A percentile compares a stretch with the other conserved stretches of the same genome.
phyloP scores from a whole-genome alignment of 2,888 invertebrate species.

The Drosophila bunnanda region DNA sequence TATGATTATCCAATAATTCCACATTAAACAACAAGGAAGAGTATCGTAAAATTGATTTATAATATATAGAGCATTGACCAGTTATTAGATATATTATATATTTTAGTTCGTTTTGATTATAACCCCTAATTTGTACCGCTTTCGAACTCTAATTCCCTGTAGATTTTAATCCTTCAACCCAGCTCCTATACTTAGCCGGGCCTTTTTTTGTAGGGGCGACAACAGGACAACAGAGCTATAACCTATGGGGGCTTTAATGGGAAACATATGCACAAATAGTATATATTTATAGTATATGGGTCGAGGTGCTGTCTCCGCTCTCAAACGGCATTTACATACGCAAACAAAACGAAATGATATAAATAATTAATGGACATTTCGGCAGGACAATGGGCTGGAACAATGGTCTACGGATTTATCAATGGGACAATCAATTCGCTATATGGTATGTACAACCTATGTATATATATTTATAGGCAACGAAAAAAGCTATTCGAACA shows the following conservation, averaged over 20 bases:
- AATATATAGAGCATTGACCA: neutral
- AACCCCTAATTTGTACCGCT: neutral
- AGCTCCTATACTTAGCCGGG: neutral
- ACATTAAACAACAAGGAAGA: no score
- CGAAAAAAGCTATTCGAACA: slow-evolving; percentile 1
- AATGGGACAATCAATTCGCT: slow-evolving; percentile 46
- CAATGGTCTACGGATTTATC: slow-evolving; percentile 43
- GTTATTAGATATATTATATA: neutral
- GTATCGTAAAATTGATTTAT: no score
- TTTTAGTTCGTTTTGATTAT: neutral
- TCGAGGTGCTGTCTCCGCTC: slow-evolving; percentile 8
- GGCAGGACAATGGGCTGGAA: slow-evolving; percentile 47
- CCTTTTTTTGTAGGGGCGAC: neutral
- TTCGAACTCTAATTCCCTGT: neutral
- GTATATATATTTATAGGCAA: neutral
- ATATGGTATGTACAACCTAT: slow-evolving; percentile 7
- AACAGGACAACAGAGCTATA: neutral
- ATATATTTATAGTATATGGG: neutral
- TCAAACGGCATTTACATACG: slow-evolving; percentile 43
- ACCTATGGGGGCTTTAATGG: slow-evolving; percentile 4
- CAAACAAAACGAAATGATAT: slow-evolving; percentile 52
- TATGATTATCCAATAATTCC: no score
- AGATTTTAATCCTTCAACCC: slow-evolving; percentile 6
- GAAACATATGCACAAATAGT: slow-evolving; percentile 16
- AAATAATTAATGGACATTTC: slow-evolving; percentile 59